Base-by-base conservation (phyloP, 1,140 invertebrate genomes). In the Caenorhabditis brenneri region DNA sequence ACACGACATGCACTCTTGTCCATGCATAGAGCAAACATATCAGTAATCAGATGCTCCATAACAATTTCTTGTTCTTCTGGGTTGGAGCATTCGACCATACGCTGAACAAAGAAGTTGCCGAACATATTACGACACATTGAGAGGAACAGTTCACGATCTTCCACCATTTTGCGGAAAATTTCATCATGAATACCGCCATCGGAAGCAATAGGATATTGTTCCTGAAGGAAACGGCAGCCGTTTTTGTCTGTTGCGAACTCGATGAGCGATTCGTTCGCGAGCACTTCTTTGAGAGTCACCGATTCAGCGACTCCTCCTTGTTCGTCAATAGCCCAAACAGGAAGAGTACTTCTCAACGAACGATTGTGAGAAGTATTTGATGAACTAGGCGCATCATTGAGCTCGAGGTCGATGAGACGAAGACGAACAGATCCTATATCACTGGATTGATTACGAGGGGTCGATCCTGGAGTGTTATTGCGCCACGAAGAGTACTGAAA, bases 1-100 rank as follows among this genome's bases (percentile, higher is more conserved):
- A 87, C 86, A 1, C 86, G 65, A 48, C 86, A 87, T 5, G 86
- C 83, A 60, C 87, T 87, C 9, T 86, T 60, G 53, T 86, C 85
- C 4, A 85, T 24, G 51, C 84, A 86, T 16, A 86, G 85, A 24
- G 24, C n/a, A 46, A 49, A 55, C 78, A 87, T 84, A 22, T 81
- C 48, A 29, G 36, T 81, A 1, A 33, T 15, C 15, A 85, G 48
- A 39, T 60, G 79, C 27, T 55, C 48, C 27, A 33, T 78, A 24
- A 85, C 19, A 15, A 58, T 33, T 10, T 49, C 39, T 22, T 81
- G 79, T 16, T 83, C 78, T 29, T 55, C 69, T 10, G 36, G 24
- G 49, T 65, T 82, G 9, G 81, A 53, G 65, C 27, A 51, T 33
- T 81, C 79, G 31, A 83, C 31, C 22, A 82, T 27, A 12, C 51